Base-by-base conservation (phyloP, 2,113 vertebrate species). In the Menidia beryllina region DNA sequence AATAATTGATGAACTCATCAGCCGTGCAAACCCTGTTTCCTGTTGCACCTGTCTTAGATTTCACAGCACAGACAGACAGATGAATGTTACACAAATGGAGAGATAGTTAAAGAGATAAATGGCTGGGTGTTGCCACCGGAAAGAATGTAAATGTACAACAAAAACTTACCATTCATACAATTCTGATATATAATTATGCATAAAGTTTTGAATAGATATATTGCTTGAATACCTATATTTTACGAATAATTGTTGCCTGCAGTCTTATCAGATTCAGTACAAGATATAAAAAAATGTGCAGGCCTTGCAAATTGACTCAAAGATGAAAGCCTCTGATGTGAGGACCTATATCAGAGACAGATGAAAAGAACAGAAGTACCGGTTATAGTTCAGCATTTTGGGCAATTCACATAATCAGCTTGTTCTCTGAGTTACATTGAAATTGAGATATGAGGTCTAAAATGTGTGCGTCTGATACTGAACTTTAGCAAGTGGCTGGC, bases 1-100 rank as follows among this genome's bases (percentile, higher is more conserved):
- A 85, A 84, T 76, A 69, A 88, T 53, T 56, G 67, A 79, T 75
- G 73, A 72, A 76, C 77, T 72, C 64, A 66, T 79, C 51, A 51
- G 54, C 61, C 13, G 49, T 81, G 59, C 76, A 65, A 72, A 57
- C 56, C 24, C 55, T 41, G 36, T 12, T 49, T 43, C 13, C 43
- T 51, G 6, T 49, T 30, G 50, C 30, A 51, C 17, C 41, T 58
- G 26, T 59, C 17, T 62, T 13, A 38, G 38, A 56, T 51, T 13
- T 0, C 11, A 48, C 1, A 14, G 67, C 24, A 56, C 21, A 52
- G 53, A 70, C 23, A 62, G 59, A 52, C 48, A 39, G 43, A 68
- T 11, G n/a, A 38, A 43, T 20, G 36, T 30, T n/a, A 19, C 23
- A 57, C 0, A 34, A 13, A 58, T 4, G 52, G 24, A 66, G 7